Evolutionary conservation across 1,140 invertebrate genomes (phyloP).

Genomic region (Leptopilina clavipes): DNA sequence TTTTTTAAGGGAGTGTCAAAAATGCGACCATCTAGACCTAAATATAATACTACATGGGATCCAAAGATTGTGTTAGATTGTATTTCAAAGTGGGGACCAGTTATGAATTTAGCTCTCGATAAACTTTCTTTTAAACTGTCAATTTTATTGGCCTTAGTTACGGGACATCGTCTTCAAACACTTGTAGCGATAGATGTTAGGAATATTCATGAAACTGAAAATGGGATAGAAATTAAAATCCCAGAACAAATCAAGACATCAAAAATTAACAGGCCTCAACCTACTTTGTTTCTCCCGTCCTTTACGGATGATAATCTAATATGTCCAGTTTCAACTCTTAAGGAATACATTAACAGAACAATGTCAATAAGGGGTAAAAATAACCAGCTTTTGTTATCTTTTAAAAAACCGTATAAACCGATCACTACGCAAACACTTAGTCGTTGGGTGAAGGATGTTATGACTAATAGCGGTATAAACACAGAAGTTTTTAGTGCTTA

Average conservation of each 20-base stretch:
- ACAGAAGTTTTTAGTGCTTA: constrained; percentile 45
- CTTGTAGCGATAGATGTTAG: constrained; percentile 52
- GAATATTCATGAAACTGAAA: constrained; percentile 36
- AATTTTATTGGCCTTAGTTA: constrained; percentile 52
- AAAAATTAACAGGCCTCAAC: constrained; percentile 39
- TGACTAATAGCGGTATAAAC: constrained; percentile 43
- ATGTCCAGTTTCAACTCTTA: constrained; percentile 36
- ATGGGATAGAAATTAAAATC: constrained; percentile 42
- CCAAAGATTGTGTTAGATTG: constrained; percentile 44
- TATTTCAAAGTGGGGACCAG: constrained; percentile 41
- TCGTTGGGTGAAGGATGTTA: constrained; percentile 51
- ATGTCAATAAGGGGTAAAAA: constrained; percentile 34
- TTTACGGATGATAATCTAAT: constrained; percentile 35
- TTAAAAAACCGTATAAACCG: constrained; percentile 49
- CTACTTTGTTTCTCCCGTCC: constrained; percentile 41
- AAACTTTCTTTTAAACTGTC: constrained; percentile 46
- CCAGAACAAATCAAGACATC: constrained; percentile 48
- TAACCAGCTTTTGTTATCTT: constrained; percentile 43
- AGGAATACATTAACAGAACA: constrained; percentile 44
- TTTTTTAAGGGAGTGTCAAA: constrained; percentile 50
- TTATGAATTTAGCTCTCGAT: constrained; percentile 34
- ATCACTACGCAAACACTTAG: constrained; percentile 54
- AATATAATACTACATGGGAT: constrained; percentile 54
- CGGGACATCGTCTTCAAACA: constrained; percentile 53
- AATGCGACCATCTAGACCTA: constrained; percentile 44